Conservation (phyloP, 2,113 vertebrate species). For the Ivindomyrus marchei region DNA sequence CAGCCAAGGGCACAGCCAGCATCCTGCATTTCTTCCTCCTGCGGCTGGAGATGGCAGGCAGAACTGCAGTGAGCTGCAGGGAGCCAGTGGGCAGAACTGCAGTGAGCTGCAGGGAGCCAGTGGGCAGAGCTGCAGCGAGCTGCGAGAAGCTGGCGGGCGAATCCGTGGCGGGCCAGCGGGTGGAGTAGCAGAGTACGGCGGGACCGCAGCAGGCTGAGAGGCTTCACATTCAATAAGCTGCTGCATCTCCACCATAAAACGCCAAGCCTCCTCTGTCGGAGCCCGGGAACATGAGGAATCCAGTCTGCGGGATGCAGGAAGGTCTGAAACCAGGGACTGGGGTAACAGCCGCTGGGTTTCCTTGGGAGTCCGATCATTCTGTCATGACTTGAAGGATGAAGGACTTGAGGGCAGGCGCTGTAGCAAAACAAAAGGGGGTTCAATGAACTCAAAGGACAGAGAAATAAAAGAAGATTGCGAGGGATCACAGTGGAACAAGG, state of each 20-base stretch:
- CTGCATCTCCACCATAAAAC: not conserved
- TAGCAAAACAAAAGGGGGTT: not conserved
- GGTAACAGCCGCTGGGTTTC: not conserved
- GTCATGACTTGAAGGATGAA: not conserved
- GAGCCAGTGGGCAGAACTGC: too few species aligned
- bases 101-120: too few species aligned
- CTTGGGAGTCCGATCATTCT: not conserved
- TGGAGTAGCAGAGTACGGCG: not conserved
- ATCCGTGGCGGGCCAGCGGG: not conserved
- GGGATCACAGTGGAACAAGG: not conserved
- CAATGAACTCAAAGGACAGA: not conserved
- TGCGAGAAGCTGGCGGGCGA: not conserved
- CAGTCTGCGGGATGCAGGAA: not conserved
- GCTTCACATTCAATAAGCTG: not conserved
- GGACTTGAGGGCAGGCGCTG: not conserved
- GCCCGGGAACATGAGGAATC: not conserved
- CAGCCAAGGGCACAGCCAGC: not conserved
- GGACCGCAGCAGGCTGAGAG: not conserved
- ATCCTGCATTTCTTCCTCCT: not conserved
- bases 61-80: not conserved
- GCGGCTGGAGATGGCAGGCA: not conserved
- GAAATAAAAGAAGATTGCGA: not conserved
- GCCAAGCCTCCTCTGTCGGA: not conserved
- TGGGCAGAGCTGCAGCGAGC: too few species aligned
- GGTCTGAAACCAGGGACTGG: not conserved